phyloP scores from a whole-genome alignment of 2,113 vertebrate genomes.

The Sula dactylatra region DNA sequence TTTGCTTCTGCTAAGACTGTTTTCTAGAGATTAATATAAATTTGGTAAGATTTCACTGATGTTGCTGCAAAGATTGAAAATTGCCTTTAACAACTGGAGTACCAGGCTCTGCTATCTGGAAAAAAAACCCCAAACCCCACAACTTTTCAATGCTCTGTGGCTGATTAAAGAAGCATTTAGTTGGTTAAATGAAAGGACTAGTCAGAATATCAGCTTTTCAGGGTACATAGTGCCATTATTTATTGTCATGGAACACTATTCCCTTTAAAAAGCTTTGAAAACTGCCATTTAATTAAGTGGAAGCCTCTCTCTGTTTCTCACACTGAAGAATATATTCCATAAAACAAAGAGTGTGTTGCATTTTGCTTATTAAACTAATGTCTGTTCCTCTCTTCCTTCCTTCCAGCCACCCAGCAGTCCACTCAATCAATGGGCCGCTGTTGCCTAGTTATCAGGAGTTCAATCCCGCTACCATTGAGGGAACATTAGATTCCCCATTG shows the following conservation, averaged over 20 bases:
- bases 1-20: not conserved
- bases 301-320: not conserved
- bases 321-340: not conserved
- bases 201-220: slow-evolving; percentile 2
- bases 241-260: slow-evolving; percentile 4
- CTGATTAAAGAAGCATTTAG: slow-evolving; percentile 20
- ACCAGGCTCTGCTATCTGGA: not conserved
- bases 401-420: not conserved
- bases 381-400: not conserved
- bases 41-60: not conserved
- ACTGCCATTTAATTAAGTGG: not conserved
- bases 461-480: not conserved
- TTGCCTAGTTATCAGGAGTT: slow-evolving; percentile 7
- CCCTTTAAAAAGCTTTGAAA: slow-evolving; percentile 13
- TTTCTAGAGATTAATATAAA: slow-evolving; percentile 7
- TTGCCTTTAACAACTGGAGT: not conserved
- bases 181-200: slow-evolving; percentile 14
- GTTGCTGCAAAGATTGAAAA: not conserved
- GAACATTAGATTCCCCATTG: not conserved
- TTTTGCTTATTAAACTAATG: slow-evolving; percentile 12
- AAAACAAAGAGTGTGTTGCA: not conserved
- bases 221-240: not conserved
- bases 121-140: not conserved
- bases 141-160: not conserved
- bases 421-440: not conserved